These are phyloP conservation scores for Erethizon dorsatum DNA, from an alignment of 2,797 vertebrate species.

Conservation along the genomic window DNA sequence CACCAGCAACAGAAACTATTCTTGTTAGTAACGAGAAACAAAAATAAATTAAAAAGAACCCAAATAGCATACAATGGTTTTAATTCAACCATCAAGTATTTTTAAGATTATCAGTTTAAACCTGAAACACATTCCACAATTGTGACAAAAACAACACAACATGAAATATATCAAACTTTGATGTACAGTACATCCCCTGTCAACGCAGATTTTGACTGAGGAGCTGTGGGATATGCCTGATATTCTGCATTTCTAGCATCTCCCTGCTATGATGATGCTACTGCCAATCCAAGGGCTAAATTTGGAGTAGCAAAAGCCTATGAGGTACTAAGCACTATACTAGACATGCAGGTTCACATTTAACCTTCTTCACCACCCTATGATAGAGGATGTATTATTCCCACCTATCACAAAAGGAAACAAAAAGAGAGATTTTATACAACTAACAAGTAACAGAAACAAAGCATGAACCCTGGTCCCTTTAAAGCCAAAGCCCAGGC, in stretches of 20 bases:
- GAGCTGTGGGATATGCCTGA: not conserved
- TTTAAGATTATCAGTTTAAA: slow-evolving; percentile 14
- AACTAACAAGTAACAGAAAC: not conserved
- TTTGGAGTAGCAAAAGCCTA: not conserved
- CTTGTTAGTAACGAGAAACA: not conserved
- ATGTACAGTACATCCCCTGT: not conserved
- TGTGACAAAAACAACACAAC: too few species aligned
- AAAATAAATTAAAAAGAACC: not conserved
- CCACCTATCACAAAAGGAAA: not conserved
- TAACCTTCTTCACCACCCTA: not conserved
- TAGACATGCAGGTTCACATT: not conserved
- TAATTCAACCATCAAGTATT: slow-evolving; percentile 2
- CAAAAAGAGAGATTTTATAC: not conserved
- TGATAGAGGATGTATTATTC: not conserved
- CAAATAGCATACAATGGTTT: not conserved
- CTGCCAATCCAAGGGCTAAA: not conserved
- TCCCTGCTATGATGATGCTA: not conserved
- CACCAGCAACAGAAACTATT: slow-evolving; percentile 52
- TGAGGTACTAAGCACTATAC: not conserved
- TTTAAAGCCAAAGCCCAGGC: not conserved
- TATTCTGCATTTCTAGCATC: not conserved
- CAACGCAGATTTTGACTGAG: not conserved
- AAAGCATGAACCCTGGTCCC: not conserved
- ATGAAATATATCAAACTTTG: not conserved
- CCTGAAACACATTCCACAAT: not conserved